A percentile compares a stretch with the other conserved stretches of the same genome.
These are phyloP conservation scores for Stegodyphus dumicola DNA, from an alignment of 1,140 invertebrate genomes.

Conservation along the genomic window DNA sequence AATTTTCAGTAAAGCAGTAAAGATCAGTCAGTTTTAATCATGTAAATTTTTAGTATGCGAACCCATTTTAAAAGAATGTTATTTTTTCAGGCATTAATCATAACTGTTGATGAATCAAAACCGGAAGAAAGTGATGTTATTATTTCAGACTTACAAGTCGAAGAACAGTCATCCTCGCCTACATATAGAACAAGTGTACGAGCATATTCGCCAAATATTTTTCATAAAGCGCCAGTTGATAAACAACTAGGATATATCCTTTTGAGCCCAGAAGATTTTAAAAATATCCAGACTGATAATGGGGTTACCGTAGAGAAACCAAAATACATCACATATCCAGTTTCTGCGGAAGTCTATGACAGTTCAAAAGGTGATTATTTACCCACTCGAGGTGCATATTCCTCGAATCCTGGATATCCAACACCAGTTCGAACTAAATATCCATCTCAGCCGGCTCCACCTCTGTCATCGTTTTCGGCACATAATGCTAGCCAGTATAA, in stretches of 20 bases:
- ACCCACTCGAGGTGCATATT: neutral
- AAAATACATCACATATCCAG: slow-evolving; percentile 14
- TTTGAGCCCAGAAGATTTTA: slow-evolving; percentile 16
- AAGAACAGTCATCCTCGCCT: slow-evolving; percentile 12
- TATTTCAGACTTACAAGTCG: slow-evolving; percentile 29
- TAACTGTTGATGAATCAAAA: slow-evolving; percentile 31
- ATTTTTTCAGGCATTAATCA: slow-evolving; percentile 36
- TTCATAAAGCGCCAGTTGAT: neutral
- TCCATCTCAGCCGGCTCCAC: slow-evolving; percentile 25
- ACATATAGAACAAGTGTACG: neutral
- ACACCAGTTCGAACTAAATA: slow-evolving; percentile 2
- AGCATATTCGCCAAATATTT: neutral
- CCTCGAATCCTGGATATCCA: neutral
- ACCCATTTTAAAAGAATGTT: neutral
- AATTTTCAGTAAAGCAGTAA: too few relatives aligned
- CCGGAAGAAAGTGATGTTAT: slow-evolving; percentile 37
- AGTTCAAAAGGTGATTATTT: slow-evolving; percentile 1
- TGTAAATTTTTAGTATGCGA: too few relatives aligned
- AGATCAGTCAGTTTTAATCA: too few relatives aligned
- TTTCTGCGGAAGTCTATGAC: too few relatives aligned
- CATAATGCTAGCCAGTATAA: too few relatives aligned
- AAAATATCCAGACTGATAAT: slow-evolving; percentile 1
- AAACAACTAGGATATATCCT: slow-evolving; percentile 33
- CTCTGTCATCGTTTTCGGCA: neutral
- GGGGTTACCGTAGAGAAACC: slow-evolving; percentile 4